Evolutionary conservation across 2,113 vertebrate species (phyloP).

Genomic region (Tragelaphus scriptus): DNA sequence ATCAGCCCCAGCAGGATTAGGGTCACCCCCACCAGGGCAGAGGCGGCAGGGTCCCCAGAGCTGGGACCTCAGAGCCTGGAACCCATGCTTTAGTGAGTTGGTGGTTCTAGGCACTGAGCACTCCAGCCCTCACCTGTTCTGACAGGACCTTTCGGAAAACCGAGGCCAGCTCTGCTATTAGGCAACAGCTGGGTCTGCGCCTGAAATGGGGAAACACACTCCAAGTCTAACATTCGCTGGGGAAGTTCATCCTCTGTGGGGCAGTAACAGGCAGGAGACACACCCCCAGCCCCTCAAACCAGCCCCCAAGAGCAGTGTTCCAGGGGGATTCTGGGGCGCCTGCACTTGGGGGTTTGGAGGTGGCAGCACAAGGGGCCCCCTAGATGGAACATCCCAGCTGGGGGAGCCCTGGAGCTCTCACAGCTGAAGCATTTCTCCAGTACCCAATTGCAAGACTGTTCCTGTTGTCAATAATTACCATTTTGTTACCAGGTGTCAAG

Average conservation of each 20-base stretch:
- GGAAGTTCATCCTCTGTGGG: background rate
- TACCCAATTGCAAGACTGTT: background rate
- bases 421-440: background rate
- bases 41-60: background rate
- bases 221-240: fast-evolving
- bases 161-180: too few species aligned
- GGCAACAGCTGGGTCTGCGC: background rate
- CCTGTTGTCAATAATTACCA: background rate
- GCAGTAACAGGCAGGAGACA: background rate
- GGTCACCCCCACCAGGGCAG: background rate
- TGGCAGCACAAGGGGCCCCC: background rate
- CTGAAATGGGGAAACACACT: background rate
- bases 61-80: background rate
- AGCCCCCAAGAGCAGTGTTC: background rate
- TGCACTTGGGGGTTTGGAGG: background rate
- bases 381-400: too few species aligned
- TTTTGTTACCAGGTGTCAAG: background rate
- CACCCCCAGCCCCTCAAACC: background rate
- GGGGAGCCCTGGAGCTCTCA: background rate
- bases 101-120: background rate
- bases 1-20: too few species aligned
- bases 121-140: background rate
- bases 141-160: background rate
- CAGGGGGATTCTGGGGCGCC: background rate
- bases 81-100: fast-evolving